Conservation (phyloP, 2,113 vertebrate genomes). For the Tragelaphus imberbis region DNA sequence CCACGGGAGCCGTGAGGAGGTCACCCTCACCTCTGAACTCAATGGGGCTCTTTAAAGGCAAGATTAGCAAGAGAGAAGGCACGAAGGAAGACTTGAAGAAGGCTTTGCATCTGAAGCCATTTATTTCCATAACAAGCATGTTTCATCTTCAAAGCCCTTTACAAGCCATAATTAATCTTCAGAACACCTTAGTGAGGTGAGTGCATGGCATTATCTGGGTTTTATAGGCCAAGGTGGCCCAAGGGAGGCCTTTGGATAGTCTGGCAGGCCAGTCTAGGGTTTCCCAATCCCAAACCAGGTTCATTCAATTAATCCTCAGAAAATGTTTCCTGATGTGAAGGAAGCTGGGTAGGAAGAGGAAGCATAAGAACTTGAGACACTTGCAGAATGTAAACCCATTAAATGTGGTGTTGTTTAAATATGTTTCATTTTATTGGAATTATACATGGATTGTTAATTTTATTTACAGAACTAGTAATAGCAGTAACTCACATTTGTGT, state of each 20-base stretch:
- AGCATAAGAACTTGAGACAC: background rate
- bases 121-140: slow-evolving; percentile 62
- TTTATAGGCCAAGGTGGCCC: slow-evolving; percentile 52
- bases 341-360: background rate
- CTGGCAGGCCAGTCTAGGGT: background rate
- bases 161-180: slow-evolving; percentile 70
- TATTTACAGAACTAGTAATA: background rate
- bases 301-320: background rate
- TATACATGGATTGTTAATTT: background rate
- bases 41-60: slow-evolving; percentile 7
- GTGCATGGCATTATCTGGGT: background rate
- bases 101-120: slow-evolving; percentile 51
- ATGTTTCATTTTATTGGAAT: background rate
- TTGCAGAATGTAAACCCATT: background rate
- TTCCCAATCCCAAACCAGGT: background rate
- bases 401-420: background rate
- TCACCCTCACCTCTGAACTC: slow-evolving; percentile 49
- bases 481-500: background rate
- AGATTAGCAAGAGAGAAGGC: background rate
- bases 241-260: background rate
- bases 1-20: background rate
- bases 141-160: slow-evolving; percentile 75
- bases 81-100: slow-evolving; percentile 13
- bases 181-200: slow-evolving; percentile 61
- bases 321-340: background rate